phyloP scores from a whole-genome alignment of 2,888 invertebrate genomes.

The Volucella inanis region DNA sequence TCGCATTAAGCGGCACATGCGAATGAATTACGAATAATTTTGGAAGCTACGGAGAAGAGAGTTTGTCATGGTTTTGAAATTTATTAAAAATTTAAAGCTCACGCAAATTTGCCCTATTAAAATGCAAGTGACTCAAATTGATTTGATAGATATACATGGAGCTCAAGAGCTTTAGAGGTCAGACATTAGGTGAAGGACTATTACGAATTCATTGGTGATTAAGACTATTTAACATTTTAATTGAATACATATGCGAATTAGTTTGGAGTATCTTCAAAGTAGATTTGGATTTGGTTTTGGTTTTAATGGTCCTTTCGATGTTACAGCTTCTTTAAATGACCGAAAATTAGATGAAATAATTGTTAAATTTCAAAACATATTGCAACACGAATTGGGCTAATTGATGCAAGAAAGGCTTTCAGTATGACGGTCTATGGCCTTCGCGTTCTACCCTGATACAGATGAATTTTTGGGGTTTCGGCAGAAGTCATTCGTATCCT shows the following conservation, averaged over 20 bases:
- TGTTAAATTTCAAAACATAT: too few species aligned
- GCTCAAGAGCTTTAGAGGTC: neutral
- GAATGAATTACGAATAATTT: neutral
- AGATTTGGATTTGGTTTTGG: too few species aligned
- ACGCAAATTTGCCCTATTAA: neutral
- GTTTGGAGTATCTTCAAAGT: neutral
- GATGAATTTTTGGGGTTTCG: too few species aligned
- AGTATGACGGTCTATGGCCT: too few species aligned
- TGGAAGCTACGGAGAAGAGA: neutral
- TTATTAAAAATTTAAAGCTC: neutral
- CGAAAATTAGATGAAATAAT: too few species aligned
- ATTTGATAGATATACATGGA: conserved; percentile 13
- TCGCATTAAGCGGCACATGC: neutral
- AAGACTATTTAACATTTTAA: neutral
- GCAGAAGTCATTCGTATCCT: too few species aligned
- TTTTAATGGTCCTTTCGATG: too few species aligned
- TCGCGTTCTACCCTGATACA: too few species aligned
- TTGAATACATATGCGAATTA: neutral
- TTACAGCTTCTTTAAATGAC: too few species aligned
- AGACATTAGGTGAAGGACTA: conserved; percentile 7
- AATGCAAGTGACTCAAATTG: conserved; percentile 6
- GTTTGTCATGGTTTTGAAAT: too few species aligned
- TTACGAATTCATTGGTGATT: conserved; percentile 6
- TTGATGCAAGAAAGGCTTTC: too few species aligned
- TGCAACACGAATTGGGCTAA: too few species aligned